Evolutionary conservation across 2,113 vertebrate genomes (phyloP), one percentile per base, ranked within the genome.

Genomic region (Thomomys bottae): DNA sequence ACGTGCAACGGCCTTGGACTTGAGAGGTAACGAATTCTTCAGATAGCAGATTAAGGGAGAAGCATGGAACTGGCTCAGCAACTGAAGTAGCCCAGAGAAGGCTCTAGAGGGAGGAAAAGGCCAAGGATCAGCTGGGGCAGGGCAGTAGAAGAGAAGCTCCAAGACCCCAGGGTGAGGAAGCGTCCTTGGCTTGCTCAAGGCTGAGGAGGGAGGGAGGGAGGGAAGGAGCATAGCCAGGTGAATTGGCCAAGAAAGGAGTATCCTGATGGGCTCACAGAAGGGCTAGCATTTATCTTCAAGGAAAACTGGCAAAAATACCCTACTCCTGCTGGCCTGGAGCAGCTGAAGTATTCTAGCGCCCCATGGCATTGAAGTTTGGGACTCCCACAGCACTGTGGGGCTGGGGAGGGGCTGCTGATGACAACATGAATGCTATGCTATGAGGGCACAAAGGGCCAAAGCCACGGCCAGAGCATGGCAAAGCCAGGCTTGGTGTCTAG

Each of bases 21-120:
- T 94, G 87, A 96, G 94, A 96, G 67, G 95, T 96, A 97, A 96
- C 96, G 96, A 97, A 97, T 97, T 96, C 97, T 96, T 97, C 96
- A 96, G 97, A 96, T 64, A 92, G 95, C 94, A 96, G 96, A 95
- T 95, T 94, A 95, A 83, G 94, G 42, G 88, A 93, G 81, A 93
- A 94, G 91, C 32, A 83, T 36, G 89, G 94, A 96, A 95, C 8
- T 3, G n/a, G 61, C 45, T 61, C 21, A 63, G 93, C 40, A 92
- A 93, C 85, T 83, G 0, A 14, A 83, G 63, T 26, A 24, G n/a
- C 32, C 28, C 20, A 4, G 72, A 96, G 86, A 95, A 94, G 75
- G 93, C 68, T 96, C 94, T 40, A 95, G 95, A 96, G 96, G 94
- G 84, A 86, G 92, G 70, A n/a, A 84, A 91, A 8, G 54, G 61